Evolutionary conservation across 2,113 vertebrate species (phyloP), one percentile per base, ranked within the genome.

Genomic region (Narcine bancroftii): DNA sequence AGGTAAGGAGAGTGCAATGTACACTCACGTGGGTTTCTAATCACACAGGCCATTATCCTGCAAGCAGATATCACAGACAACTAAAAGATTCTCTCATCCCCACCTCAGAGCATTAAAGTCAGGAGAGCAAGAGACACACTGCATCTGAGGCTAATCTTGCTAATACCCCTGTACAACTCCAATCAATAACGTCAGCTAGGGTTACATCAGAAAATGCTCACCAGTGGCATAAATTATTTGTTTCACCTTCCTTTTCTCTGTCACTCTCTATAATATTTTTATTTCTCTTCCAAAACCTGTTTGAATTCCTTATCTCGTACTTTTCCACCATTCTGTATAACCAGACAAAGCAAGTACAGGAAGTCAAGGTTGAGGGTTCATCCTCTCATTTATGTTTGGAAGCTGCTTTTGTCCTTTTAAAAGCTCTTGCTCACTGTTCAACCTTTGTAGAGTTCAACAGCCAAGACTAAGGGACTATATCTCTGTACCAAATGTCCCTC

Each of bases 121-220:
- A 47, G 42, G 24, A 79, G 26, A 50, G 29, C 76, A 26, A 45
- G 76, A 79, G 50, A 50, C 76, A 50, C 45, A 47, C 21, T 21
- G 71, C 6, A 79, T 1, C 76, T 9, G 9, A 13, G 50, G 81
- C n/a, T 36, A 17, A 6, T 33, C 24, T 85, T 29, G 53, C 56
- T 85, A 56, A 53, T 85, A n/a, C 33, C 56, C 15, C 81, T 87
- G 15, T 6, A 60, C 17, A 7, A 4, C 15, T 36, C 81, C 15
- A 87, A 85, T 85, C 53, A n/a, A 85, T 60, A 85, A 53, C 36
- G n/a, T 87, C 53, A 87, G 81, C n/a, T n/a, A 36, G 81, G 81
- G 81, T 60, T 39, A 85, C 13, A 56, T 29, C 81, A 21, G 53
- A 5, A 87, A 87, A 33, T 63, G 53, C 26, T 81, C 15, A 13